Evolutionary conservation across 2,888 invertebrate genomes (phyloP), one percentile per base, ranked within the genome.

Genomic region (Heliconius ethilla): DNA sequence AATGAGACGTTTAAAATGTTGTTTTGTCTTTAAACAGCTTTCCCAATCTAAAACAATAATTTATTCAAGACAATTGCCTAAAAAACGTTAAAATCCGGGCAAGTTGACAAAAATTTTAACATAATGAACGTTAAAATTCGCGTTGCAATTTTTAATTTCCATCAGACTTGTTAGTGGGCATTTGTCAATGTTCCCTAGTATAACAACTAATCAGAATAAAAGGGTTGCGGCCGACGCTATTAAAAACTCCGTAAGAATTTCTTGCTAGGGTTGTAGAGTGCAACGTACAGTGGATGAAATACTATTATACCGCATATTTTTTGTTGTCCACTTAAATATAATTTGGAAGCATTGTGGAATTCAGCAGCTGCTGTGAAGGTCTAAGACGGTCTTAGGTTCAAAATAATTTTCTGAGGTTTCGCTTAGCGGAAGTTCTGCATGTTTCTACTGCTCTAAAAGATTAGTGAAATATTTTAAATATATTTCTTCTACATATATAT

Each of bases 151-250:
- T 69, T 88, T 92, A 92, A 92, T 92, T 89, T 87, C 89, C 90
- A 89, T 91, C 90, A 88, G 85, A 83, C 80, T 81, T 83, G 82
- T 78, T 79, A 80, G 40, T 76, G 79, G 78, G 79, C 77, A 85
- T 86, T 85, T 87, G 87, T 87, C 88, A 86, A 86, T 87, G 86
- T 82, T 79, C 81, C 79, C 80, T 81, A 92, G 92, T 90, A 92
- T 91, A 92, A 93, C 93, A 93, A 93, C 92, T 93, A 93, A 94
- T 94, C 92, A 91, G 88, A 91, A 92, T 92, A 92, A 93, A 93
- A 94, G 94, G 94, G 94, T 94, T 94, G 93, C 87, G 89, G 91
- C 87, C 84, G 87, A 81, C 87, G 91, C 91, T 93, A 92, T 93
- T 94, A 94, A 94, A 94, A 94, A 94, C 89, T 93, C 91, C 82